Conservation (phyloP, 2,113 vertebrate genomes). For the Agelaius tricolor region DNA sequence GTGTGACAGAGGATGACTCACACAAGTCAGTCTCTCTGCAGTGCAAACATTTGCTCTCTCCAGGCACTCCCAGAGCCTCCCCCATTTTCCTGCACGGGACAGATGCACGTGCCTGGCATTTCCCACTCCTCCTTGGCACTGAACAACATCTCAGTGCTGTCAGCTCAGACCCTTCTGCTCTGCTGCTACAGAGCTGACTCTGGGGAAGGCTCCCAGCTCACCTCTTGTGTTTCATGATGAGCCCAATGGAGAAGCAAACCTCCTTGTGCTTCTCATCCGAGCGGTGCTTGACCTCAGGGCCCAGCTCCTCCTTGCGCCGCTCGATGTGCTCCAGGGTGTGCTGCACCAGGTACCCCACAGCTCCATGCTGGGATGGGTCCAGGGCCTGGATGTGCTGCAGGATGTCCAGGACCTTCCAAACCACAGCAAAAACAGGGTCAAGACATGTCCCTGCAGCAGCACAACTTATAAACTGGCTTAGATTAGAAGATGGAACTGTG, state of each 20-base stretch:
- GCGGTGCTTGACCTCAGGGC: constrained; percentile 87
- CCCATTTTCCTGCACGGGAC: background rate
- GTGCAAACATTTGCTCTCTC: background rate
- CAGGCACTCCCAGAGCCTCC: background rate
- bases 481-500: background rate
- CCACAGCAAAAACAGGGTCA: background rate
- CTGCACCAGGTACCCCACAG: constrained; percentile 93
- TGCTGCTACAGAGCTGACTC: background rate
- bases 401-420: constrained; percentile 93
- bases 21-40: background rate
- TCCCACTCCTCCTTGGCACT: background rate
- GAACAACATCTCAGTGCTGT: background rate
- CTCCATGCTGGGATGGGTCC: constrained; percentile 93
- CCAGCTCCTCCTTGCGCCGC: constrained; percentile 87
- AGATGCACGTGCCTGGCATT: background rate
- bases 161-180: background rate
- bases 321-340: constrained; percentile 97
- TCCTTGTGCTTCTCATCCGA: constrained; percentile 86
- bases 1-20: background rate
- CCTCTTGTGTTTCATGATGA: constrained; percentile 98
- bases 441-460: background rate
- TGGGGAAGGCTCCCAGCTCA: constrained; percentile 40
- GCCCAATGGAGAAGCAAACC: constrained; percentile 89
- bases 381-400: constrained; percentile 95
- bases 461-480: background rate